Evolutionary conservation across 1,140 invertebrate genomes (phyloP).

Genomic region (Saxidomus purpurata): DNA sequence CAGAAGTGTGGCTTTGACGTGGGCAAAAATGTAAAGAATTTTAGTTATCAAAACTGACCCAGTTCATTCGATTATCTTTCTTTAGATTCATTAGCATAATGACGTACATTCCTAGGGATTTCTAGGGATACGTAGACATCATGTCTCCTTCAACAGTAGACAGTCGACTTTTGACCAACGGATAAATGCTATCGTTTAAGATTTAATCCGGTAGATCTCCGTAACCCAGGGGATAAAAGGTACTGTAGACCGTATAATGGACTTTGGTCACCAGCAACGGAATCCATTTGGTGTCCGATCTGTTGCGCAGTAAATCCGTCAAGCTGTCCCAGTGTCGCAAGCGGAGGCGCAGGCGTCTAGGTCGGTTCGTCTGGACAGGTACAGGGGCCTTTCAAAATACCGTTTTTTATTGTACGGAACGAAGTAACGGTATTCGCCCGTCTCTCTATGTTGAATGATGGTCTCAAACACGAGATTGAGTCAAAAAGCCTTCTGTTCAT

Average conservation of each 20-base stretch:
- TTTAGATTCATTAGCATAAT: no score
- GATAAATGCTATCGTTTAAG: slow-evolving; percentile 18
- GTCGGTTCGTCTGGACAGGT: not conserved
- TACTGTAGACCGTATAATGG: slow-evolving; percentile 31
- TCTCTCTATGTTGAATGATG: slow-evolving; percentile 30
- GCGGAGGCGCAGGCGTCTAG: not conserved
- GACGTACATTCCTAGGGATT: not conserved
- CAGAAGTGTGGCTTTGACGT: no score
- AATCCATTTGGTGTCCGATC: slow-evolving; percentile 54
- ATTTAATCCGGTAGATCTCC: slow-evolving; percentile 29
- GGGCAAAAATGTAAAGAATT: not conserved
- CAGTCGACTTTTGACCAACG: slow-evolving; percentile 21
- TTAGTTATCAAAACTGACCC: no score
- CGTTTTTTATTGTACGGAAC: slow-evolving; percentile 32
- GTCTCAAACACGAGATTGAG: slow-evolving; percentile 21
- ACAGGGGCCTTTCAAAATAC: not conserved
- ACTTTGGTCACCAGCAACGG: slow-evolving; percentile 41
- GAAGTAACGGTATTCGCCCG: slow-evolving; percentile 40
- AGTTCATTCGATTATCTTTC: no score
- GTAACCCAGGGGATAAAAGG: slow-evolving; percentile 32
- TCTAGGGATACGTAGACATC: no score
- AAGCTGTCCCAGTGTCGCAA: not conserved
- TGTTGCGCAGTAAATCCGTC: not conserved
- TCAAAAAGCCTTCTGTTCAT: slow-evolving; percentile 29
- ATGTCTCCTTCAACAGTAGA: no score